phyloP scores from a whole-genome alignment of 2,113 vertebrate genomes.

The Labrus mixtus region DNA sequence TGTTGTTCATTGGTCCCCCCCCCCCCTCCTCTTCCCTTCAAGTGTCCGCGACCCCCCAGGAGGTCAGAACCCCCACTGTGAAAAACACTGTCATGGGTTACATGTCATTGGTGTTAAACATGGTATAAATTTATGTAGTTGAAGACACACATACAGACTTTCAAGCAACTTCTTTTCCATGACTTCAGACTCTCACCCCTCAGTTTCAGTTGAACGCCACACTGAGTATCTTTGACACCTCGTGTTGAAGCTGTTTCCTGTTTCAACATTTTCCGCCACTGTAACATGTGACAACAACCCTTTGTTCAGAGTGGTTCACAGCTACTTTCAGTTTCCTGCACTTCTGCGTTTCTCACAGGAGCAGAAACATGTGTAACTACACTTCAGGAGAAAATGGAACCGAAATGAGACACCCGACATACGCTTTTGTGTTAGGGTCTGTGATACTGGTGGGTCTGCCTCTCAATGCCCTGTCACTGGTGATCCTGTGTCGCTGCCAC shows the following conservation, averaged over 20 bases:
- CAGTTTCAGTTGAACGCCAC: neutral
- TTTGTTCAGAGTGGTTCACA: neutral
- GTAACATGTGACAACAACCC: neutral
- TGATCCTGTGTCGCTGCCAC: slow-evolving; percentile 65
- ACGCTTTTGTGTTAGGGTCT: slow-evolving; percentile 54
- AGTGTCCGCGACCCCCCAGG: too few species aligned
- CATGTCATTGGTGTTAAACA: too few species aligned
- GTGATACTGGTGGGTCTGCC: slow-evolving; percentile 66
- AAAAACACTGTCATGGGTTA: too few species aligned
- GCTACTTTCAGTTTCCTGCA: neutral
- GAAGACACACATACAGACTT: neutral
- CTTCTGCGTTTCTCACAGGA: slow-evolving; percentile 9
- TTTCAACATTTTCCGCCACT: neutral
- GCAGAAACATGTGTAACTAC: neutral
- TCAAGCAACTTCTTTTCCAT: neutral
- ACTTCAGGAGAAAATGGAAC: neutral
- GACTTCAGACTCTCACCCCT: neutral
- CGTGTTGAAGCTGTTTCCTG: slow-evolving; percentile 49
- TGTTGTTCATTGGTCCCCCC: too few species aligned
- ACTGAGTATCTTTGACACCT: neutral
- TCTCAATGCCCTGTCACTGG: slow-evolving; percentile 69
- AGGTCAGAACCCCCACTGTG: too few species aligned
- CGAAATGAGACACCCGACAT: neutral
- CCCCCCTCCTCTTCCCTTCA: too few species aligned
- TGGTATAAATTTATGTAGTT: too few species aligned